Percentiles rank a stretch among this genome's conserved stretches.
Evolutionary conservation across 2,888 invertebrate genomes (phyloP).

Genomic region (Cryptus armator): DNA sequence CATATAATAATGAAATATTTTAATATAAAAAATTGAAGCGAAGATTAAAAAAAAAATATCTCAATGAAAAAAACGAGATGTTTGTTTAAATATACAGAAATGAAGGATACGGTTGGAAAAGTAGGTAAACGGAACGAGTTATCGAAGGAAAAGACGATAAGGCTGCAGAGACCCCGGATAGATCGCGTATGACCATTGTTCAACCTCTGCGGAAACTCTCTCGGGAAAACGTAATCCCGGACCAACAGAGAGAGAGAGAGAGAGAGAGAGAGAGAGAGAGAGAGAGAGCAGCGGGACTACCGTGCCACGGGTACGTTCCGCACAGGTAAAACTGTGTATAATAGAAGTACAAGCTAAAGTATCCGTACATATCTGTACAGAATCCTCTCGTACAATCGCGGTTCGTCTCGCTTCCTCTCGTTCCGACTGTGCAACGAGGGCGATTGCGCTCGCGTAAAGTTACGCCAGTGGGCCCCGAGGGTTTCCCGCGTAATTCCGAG

Average conservation of each 20-base stretch:
- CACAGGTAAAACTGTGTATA: conserved; percentile 28
- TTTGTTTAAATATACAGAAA: not conserved
- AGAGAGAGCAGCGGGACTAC: not conserved
- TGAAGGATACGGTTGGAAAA: conserved; percentile 7
- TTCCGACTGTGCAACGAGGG: conserved; percentile 38
- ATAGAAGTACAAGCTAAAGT: conserved; percentile 37
- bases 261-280: not conserved
- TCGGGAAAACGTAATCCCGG: conserved; percentile 45
- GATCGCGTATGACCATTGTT: conserved; percentile 25
- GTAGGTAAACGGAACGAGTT: conserved; percentile 26
- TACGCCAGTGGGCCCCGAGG: conserved; percentile 41
- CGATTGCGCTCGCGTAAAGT: conserved; percentile 55
- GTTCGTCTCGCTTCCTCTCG: conserved; percentile 46
- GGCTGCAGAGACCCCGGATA: not conserved
- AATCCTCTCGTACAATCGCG: conserved; percentile 46
- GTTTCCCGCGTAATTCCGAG: conserved; percentile 41
- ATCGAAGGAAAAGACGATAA: conserved; percentile 21
- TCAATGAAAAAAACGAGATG: not conserved
- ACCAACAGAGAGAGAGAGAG: not conserved
- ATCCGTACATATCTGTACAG: not conserved
- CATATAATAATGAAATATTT: not conserved
- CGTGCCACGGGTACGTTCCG: not conserved
- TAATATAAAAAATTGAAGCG: not conserved
- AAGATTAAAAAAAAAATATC: not conserved
- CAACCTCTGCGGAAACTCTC: conserved; percentile 18